Conservation (phyloP, 2,888 invertebrate genomes). For the Pelosia muscerda region DNA sequence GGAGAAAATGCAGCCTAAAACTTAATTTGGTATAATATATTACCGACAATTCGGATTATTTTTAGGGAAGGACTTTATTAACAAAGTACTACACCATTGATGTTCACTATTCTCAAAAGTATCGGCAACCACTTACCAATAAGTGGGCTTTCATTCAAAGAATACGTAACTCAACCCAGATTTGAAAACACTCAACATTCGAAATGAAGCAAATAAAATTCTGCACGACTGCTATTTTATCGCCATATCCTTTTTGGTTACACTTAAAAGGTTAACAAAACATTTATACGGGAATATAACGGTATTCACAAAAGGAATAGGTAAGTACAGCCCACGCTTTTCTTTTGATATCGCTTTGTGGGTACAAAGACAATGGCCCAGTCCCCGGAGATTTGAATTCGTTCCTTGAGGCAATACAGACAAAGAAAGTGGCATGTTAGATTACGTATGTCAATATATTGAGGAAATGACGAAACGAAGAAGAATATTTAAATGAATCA, state of each 20-base stretch:
- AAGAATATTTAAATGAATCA: slow-evolving; percentile 18
- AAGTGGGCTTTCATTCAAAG: background rate
- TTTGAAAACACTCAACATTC: slow-evolving; percentile 5
- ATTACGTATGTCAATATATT: slow-evolving; percentile 49
- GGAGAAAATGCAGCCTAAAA: too few species aligned
- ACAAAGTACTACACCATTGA: too few species aligned
- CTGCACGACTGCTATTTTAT: slow-evolving; percentile 28
- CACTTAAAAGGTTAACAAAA: slow-evolving; percentile 37
- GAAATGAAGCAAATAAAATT: slow-evolving; percentile 10
- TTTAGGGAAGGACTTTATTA: background rate
- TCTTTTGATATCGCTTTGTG: slow-evolving; percentile 44
- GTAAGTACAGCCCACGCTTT: slow-evolving; percentile 29
- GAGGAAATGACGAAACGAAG: slow-evolving; percentile 20
- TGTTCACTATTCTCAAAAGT: background rate
- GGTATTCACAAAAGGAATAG: slow-evolving; percentile 40
- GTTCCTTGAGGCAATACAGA: slow-evolving; percentile 43
- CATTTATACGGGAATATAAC: slow-evolving; percentile 37
- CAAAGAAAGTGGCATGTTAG: slow-evolving; percentile 41
- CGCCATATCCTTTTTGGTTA: slow-evolving; percentile 20
- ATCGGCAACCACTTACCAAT: background rate
- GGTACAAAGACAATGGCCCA: slow-evolving; percentile 43
- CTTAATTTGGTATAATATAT: too few species aligned
- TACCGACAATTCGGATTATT: too few species aligned
- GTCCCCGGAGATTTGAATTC: slow-evolving; percentile 44
- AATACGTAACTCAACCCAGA: background rate